Evolutionary conservation across 2,797 vertebrate species (phyloP), one percentile per base, ranked within the genome.

Genomic region (Gila robusta): DNA sequence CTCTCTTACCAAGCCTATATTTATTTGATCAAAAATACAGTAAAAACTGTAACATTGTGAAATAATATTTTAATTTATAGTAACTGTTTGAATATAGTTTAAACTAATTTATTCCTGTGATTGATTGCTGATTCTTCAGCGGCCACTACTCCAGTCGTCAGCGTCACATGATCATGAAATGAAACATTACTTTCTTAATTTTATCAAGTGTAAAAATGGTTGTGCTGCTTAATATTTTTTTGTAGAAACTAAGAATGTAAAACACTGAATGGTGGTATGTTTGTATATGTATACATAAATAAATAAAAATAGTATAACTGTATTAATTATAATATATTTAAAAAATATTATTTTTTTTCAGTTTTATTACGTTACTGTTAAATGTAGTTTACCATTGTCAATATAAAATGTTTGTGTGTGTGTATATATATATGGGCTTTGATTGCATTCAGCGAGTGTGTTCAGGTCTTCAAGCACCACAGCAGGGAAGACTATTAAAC

Each of bases 401-500:
- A 12, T 64, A 64, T 64, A 16, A 0, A 2, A 2, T 64, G 16
- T 59, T 3, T 59, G 54, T 56, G 54, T 56, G 54, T 56, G 21
- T 47, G 0, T 41, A 1, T 52, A 19, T 54, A 59, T 59, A 11
- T n/a, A 23, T 7, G 66, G 79, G 85, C 83, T 78, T 84, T 79
- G 78, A 85, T 59, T 84, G 78, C 56, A 23, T 54, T 49, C 82
- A 14, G 80, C 71, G 44, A 67, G 73, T 83, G 83, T 49, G 44
- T 83, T 86, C 84, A 74, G 78, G 78, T 87, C 71, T 77, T 70
- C n/a, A 47, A 23, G 77, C 54, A 70, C 82, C 79, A 59, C 84
- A 67, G 86, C 82, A n/a, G 89, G 84, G 35, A 83, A 64, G 74
- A 73, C 86, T 73, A 81, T 89, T 92, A 89, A 86, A 88, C 88